Conservation (phyloP, 2,797 vertebrate genomes). For the Vultur gryphus region DNA sequence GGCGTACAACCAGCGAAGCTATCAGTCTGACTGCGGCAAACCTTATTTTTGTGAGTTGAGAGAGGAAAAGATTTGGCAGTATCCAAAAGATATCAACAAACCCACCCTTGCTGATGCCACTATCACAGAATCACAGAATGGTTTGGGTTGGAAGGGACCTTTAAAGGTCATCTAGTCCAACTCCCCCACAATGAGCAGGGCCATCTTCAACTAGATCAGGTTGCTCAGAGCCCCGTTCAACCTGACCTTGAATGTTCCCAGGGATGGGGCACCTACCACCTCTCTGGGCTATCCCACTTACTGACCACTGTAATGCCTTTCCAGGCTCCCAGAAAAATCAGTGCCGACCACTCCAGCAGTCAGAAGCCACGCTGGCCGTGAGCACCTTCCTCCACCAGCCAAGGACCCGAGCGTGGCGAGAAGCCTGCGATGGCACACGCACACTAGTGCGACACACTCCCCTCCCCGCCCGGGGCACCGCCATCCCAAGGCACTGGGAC, state of each 20-base stretch:
- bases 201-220: background rate
- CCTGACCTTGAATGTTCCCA: background rate
- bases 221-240: background rate
- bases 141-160: background rate
- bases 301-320: background rate
- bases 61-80: background rate
- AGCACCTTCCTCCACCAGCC: background rate
- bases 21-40: background rate
- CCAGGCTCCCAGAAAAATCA: background rate
- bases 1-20: accelerated
- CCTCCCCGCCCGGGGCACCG: accelerated
- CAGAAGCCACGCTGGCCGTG: accelerated
- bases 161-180: background rate
- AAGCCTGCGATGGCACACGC: accelerated
- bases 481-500: background rate
- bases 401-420: accelerated
- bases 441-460: background rate
- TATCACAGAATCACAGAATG: accelerated
- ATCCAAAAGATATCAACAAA: background rate
- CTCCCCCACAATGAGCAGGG: background rate
- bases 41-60: background rate
- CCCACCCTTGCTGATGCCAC: background rate
- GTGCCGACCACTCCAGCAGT: background rate
- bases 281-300: background rate
- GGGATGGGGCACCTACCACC: background rate